These are phyloP conservation scores for Pelagia noctiluca DNA, from an alignment of 30 jellyfish, hydroid and myxozoan genomes.

Conservation along the genomic window DNA sequence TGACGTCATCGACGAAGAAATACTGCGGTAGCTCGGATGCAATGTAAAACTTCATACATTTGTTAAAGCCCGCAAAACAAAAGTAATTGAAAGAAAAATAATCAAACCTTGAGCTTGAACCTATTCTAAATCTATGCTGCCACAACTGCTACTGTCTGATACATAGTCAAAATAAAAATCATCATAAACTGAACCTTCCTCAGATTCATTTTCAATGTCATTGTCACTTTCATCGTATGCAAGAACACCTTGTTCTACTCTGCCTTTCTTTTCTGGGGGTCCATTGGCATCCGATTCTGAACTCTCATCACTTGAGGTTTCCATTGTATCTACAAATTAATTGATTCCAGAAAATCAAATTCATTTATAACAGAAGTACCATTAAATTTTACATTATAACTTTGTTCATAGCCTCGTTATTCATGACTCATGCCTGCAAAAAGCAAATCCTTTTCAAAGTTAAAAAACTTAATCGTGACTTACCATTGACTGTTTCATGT, in stretches of 20 bases:
- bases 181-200: constrained; percentile 25
- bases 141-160: constrained; percentile 12
- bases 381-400: not conserved
- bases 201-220: constrained; percentile 18
- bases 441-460: not conserved
- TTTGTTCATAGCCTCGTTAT: constrained; percentile 29
- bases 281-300: constrained; percentile 45
- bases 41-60: not conserved
- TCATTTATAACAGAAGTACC: constrained; percentile 9
- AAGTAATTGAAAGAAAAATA: not conserved
- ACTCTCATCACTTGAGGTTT: constrained; percentile 40
- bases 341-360: not conserved
- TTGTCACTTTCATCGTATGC: not conserved
- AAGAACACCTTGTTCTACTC: constrained; percentile 28
- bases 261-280: constrained; percentile 37
- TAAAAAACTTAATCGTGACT: constrained; percentile 19
- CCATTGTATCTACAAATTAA: constrained; percentile 17
- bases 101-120: constrained; percentile 28
- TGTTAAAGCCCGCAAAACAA: constrained; percentile 11
- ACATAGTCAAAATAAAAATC: constrained; percentile 32
- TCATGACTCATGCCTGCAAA: constrained; percentile 12
- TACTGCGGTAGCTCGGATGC: not conserved
- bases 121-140: no score
- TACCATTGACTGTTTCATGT: constrained; percentile 39
- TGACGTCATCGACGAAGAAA: constrained; percentile 7